A percentile compares a stretch with the other conserved stretches of the same genome.
phyloP scores from a whole-genome alignment of 2,888 invertebrate genomes.

The Ornithoptera priamus region DNA sequence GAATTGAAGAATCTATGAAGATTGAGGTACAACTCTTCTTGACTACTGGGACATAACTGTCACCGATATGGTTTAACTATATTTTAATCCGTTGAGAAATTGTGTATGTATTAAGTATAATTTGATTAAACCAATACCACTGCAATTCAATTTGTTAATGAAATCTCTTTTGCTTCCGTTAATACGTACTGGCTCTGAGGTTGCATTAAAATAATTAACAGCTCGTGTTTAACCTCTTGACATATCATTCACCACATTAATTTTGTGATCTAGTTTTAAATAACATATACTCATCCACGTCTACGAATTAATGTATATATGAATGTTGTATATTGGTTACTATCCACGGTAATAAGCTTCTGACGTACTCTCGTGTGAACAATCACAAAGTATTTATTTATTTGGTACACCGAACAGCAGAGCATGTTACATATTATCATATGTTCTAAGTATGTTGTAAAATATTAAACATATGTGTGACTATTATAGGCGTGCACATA shows the following conservation, averaged over 20 bases:
- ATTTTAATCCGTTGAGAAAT: background rate
- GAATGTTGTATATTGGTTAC: too few relatives aligned
- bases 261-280: background rate
- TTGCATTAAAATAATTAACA: conserved; percentile 1
- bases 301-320: too few relatives aligned
- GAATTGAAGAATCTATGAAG: too few relatives aligned
- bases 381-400: too few relatives aligned
- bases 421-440: too few relatives aligned
- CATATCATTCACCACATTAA: background rate
- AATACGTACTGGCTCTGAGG: background rate
- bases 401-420: too few relatives aligned
- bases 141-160: conserved; percentile 21
- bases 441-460: too few relatives aligned
- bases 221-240: background rate
- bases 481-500: too few relatives aligned
- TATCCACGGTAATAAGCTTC: too few relatives aligned
- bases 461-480: too few relatives aligned
- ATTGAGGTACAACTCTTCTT: background rate
- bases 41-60: background rate
- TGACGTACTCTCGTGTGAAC: too few relatives aligned
- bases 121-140: background rate
- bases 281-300: background rate
- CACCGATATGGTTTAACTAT: background rate
- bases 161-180: conserved; percentile 13
- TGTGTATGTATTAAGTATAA: background rate